Base-by-base conservation (phyloP, 2,113 vertebrate species). In the Corythoichthys haematopterus region DNA sequence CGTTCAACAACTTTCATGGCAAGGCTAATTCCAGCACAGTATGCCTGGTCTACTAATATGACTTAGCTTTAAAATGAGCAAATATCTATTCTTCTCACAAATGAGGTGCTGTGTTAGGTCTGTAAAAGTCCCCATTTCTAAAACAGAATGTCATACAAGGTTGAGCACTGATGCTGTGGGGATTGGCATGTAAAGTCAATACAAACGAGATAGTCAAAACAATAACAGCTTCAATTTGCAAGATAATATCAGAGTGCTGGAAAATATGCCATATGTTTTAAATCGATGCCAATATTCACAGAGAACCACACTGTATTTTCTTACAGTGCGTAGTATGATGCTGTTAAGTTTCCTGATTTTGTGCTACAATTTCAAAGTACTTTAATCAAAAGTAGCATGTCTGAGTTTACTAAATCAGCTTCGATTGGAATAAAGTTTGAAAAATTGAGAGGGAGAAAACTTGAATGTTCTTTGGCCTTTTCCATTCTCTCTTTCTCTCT, bases 171-270 rank as follows among this genome's bases (percentile, higher is more conserved):
- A 58, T 28, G 62, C 0, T 53, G 47, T 65, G 65, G 16, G 83
- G 80, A 86, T 76, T 87, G 83, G 79, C 83, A 66, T 15, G 60
- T 68, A 78, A 81, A 82, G 71, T 75, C 70, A 71, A 65, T 69
- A 72, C 78, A 78, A 80, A 74, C 64, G 68, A 80, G 75, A 79
- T 70, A 87, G 80, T 84, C 78, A 80, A 83, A 85, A 87, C 77
- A 88, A 87, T 82, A 87, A 88, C 71, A 80, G 65, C 71, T 20
- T 73, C 66, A 52, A 51, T 84, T 79, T 77, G 40, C 73, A 69
- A 85, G 80, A 84, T 86, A 47, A 15, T 85, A 82, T 87, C 83
- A 64, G 4, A 35, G 28, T 60, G 53, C 66, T 64, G 55, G 70
- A 72, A 84, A 80, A 81, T 71, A 74, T 69, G 68, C 67, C 85